Evolutionary conservation across 2,888 invertebrate species (phyloP).

Genomic region (Lingula anatina): DNA sequence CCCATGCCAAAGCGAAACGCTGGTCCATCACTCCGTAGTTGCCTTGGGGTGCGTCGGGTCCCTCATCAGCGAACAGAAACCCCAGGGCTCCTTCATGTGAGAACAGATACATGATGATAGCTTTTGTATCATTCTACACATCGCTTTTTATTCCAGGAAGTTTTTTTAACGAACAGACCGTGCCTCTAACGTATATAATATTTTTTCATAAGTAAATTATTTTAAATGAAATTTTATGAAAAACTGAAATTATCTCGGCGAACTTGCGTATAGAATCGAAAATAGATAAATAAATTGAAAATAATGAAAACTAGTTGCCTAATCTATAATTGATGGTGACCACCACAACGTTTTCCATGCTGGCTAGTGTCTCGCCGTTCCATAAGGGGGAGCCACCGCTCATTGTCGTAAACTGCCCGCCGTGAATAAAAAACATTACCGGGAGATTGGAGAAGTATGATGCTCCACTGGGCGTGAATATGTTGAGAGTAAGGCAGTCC

Average conservation of each 20-base stretch:
- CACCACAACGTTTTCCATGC: conserved; percentile 19
- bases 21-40: conserved; percentile 34
- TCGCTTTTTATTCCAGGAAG: too few species aligned
- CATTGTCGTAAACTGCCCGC: conserved; percentile 53
- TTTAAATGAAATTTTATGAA: too few species aligned
- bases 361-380: conserved; percentile 20
- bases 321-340: conserved; percentile 30
- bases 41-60: conserved; percentile 16
- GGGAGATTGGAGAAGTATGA: conserved; percentile 25
- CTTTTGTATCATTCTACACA: too few species aligned
- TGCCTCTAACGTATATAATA: too few species aligned
- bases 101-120: too few species aligned
- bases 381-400: conserved; percentile 20
- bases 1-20: conserved; percentile 21
- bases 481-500: conserved; percentile 75
- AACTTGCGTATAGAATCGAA: too few species aligned
- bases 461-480: conserved; percentile 57
- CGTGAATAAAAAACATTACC: conserved; percentile 55
- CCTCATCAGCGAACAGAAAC: conserved; percentile 19
- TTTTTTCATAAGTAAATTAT: too few species aligned
- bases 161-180: too few species aligned
- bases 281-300: too few species aligned
- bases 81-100: conserved; percentile 32
- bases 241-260: too few species aligned
- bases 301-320: too few species aligned